A percentile compares a stretch with the other conserved stretches of the same genome.
These are phyloP conservation scores for Hyposmocoma kahamanoa DNA, from an alignment of 1,140 invertebrate species.

Conservation along the genomic window DNA sequence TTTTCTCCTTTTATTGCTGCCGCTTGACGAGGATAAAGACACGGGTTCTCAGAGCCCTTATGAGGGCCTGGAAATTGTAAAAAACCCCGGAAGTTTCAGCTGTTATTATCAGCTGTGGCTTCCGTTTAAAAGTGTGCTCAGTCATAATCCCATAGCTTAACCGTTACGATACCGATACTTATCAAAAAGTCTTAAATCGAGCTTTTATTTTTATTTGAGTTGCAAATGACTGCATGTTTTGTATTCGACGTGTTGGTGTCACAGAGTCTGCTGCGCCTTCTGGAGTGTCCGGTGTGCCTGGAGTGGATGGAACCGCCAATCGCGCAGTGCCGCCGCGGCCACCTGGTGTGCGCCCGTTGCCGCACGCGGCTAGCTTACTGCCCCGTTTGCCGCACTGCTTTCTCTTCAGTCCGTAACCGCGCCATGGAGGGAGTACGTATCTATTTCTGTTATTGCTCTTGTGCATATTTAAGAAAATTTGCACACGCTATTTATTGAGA, in stretches of 20 bases:
- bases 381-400: conserved; percentile 67
- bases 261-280: conserved; percentile 64
- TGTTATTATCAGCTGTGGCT: too few species aligned
- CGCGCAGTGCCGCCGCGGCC: conserved; percentile 73
- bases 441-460: too few species aligned
- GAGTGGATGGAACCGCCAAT: conserved; percentile 75
- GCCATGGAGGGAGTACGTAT: conserved; percentile 61
- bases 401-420: conserved; percentile 62
- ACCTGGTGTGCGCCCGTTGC: conserved; percentile 68
- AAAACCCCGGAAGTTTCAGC: too few species aligned
- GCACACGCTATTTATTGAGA: too few species aligned
- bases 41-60: too few species aligned
- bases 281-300: conserved; percentile 76
- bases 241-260: background rate
- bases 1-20: too few species aligned
- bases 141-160: background rate
- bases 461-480: too few species aligned
- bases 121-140: too few species aligned
- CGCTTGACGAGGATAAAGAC: too few species aligned
- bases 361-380: conserved; percentile 59
- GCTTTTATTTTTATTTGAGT: background rate
- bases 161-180: background rate
- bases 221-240: background rate
- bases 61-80: too few species aligned
- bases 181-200: background rate